These are phyloP conservation scores for Geophilus truncorum DNA, from an alignment of 2,888 invertebrate genomes.

Conservation along the genomic window DNA sequence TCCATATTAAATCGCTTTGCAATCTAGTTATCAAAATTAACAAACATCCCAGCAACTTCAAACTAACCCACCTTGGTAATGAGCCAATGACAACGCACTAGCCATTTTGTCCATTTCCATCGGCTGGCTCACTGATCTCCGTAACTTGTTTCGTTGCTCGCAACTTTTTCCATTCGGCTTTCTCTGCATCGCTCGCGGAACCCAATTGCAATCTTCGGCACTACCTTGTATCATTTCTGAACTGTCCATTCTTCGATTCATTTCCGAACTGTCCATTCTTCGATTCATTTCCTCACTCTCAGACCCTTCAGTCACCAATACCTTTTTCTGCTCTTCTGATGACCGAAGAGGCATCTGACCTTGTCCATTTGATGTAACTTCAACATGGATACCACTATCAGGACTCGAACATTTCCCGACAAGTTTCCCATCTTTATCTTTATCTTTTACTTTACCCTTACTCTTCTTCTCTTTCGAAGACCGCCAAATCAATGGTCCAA, in stretches of 20 bases:
- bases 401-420: conserved; percentile 68
- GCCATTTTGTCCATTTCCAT: conserved; percentile 48
- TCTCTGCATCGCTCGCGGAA: not conserved
- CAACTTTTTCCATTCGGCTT: not conserved
- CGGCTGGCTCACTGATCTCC: conserved; percentile 66
- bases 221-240: not conserved
- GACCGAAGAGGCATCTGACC: no score
- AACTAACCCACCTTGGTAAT: not conserved
- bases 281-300: conserved; percentile 50
- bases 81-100: conserved; percentile 34
- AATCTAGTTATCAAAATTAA: no score
- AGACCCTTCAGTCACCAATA: no score
- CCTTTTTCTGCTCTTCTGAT: conserved; percentile 18
- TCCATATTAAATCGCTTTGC: no score
- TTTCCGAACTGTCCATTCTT: conserved; percentile 55
- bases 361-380: not conserved
- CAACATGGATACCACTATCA: conserved; percentile 56
- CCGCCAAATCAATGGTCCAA: conserved; percentile 67
- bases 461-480: conserved; percentile 63
- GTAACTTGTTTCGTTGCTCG: conserved; percentile 42
- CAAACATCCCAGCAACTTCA: no score
- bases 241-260: no score
- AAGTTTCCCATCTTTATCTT: conserved; percentile 59
- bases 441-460: not conserved
- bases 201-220: not conserved